Evolutionary conservation across 2,113 vertebrate genomes (phyloP).

Genomic region (Labeo rohita): DNA sequence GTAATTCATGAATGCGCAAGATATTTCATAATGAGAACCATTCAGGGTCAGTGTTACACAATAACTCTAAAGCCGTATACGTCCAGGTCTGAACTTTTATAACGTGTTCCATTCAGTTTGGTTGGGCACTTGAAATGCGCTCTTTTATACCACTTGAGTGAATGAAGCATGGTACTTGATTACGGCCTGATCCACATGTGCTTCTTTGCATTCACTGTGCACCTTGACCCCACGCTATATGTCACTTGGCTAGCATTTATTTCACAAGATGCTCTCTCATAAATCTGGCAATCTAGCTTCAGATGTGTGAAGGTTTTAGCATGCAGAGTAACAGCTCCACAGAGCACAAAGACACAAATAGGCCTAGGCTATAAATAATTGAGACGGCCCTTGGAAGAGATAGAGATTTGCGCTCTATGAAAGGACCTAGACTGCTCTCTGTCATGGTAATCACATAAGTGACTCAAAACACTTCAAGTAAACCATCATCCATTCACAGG

Average conservation of each 20-base stretch:
- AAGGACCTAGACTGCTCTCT: slow-evolving; percentile 39
- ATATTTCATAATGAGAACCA: not conserved
- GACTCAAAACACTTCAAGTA: slow-evolving; percentile 23
- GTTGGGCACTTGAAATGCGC: slow-evolving; percentile 18
- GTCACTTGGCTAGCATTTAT: slow-evolving; percentile 64
- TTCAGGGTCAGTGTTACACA: not conserved
- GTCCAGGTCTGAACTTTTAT: not conserved
- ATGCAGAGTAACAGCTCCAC: slow-evolving; percentile 56
- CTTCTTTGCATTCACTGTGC: slow-evolving; percentile 56
- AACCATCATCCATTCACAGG: slow-evolving; percentile 37
- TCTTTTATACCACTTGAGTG: not conserved
- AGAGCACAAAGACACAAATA: slow-evolving; percentile 68
- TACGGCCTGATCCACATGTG: slow-evolving; percentile 44
- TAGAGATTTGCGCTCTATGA: slow-evolving; percentile 7
- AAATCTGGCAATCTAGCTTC: slow-evolving; percentile 63
- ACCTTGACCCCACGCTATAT: slow-evolving; percentile 54
- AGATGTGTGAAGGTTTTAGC: slow-evolving; percentile 56
- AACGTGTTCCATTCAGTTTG: not conserved
- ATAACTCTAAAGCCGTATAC: not conserved
- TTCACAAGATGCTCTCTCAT: slow-evolving; percentile 62
- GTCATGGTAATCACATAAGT: slow-evolving; percentile 48
- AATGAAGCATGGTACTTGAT: slow-evolving; percentile 50
- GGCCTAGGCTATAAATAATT: slow-evolving; percentile 59
- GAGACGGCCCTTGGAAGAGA: slow-evolving; percentile 51
- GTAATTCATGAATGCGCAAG: not conserved